Base-by-base conservation (phyloP, 2,888 invertebrate genomes). In the Orgyia antiqua region DNA sequence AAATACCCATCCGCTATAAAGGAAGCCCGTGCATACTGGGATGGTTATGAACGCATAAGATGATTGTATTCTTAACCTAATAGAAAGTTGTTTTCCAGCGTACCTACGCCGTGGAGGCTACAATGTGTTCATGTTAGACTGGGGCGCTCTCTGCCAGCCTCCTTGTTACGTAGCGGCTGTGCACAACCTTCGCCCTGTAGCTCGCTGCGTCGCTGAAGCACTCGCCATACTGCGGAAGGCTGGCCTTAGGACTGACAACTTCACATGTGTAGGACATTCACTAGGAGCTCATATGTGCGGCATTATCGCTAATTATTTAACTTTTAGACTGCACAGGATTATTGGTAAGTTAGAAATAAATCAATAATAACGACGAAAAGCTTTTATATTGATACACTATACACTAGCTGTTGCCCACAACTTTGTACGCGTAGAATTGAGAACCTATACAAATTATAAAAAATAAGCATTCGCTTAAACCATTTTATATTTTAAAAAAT, bases 201-300 rank as follows among this genome's bases (percentile, higher is more conserved):
- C 92, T 0, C 87, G 89, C 33, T 94, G 94, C 60, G 86, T 90
- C 0, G 92, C 92, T 0, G 88, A 89, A 10, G 87, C 91, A 2
- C 68, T 93, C 23, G 89, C 88, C 3, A 78, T 82, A 2, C 74
- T 94, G 28, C 84, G 93, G 13, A 84, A 88, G 39, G 88, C 90
- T 2, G 93, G 93, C 0, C 72, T 92, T 24, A 79, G 89, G 29
- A 90, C 92, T 2, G 88, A 89, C 42, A 76, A 86, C 24, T 89
- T 93, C 19, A 92, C 91, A 0, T 94, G 94, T 63, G 91, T 94
- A 1, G 94, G 94, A 0, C 94, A 94, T 72, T 92, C 92, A 3
- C 76, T 92, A 21, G 94, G 94, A 1, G 92, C 93, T 0, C 94
- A 94, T 58, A 74, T 93, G 31, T 94, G 94, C 51, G 94, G 94